Conservation (phyloP, 92 coral and sea anemone species). For the Plumapathes pennacea region DNA sequence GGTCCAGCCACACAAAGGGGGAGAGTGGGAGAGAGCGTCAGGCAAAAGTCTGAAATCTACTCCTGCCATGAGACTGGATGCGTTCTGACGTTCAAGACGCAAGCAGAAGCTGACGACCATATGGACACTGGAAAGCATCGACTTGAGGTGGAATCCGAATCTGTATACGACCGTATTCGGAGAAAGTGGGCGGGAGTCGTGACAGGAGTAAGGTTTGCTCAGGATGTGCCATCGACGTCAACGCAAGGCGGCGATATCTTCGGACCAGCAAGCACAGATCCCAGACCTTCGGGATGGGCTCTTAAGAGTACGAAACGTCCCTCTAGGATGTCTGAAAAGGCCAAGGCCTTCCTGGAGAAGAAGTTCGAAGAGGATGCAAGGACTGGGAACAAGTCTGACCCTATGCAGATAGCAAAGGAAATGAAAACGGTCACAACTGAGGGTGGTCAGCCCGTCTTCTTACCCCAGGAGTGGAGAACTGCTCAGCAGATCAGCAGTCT, state of each 20-base stretch:
- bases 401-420: conserved; percentile 2
- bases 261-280: not conserved
- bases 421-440: conserved; percentile 8
- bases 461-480: conserved; percentile 30
- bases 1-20: too few species aligned
- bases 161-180: conserved; percentile 23
- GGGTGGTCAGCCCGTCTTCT: conserved; percentile 13
- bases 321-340: conserved; percentile 10
- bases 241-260: not conserved
- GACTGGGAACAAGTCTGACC: conserved; percentile 4
- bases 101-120: conserved; percentile 23
- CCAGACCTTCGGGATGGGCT: conserved; percentile 18
- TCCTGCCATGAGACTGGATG: conserved; percentile 19
- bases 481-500: conserved; percentile 25
- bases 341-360: conserved; percentile 17
- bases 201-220: conserved; percentile 13
- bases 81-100: conserved; percentile 21
- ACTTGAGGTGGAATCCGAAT: conserved; percentile 26
- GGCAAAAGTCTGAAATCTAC: conserved; percentile 24
- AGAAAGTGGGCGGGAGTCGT: conserved; percentile 40
- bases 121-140: conserved; percentile 49
- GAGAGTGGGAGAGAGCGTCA: too few species aligned
- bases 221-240: not conserved
- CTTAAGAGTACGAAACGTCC: conserved; percentile 14
- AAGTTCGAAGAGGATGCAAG: conserved; percentile 15